Evolutionary conservation across 2,888 invertebrate genomes (phyloP), one percentile per base, ranked within the genome.

Genomic region (Magallana nippona): DNA sequence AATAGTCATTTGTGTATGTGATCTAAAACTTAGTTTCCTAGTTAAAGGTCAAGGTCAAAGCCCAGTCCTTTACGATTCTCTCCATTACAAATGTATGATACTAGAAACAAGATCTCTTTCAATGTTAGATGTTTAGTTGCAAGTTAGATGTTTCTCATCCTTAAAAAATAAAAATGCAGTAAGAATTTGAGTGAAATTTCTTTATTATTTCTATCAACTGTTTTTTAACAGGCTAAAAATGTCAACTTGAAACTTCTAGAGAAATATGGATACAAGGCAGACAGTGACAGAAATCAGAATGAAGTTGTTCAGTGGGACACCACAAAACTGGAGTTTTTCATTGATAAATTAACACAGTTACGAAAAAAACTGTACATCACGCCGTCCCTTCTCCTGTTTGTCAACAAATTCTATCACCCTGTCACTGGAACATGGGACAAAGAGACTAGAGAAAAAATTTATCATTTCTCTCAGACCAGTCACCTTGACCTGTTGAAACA

Each of bases 321-420:
- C 13, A 63, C 19, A 22, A 63, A 63, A 63, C 19, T 63, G 63
- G 63, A 27, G 63, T 63, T 63, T 27, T 63, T 63, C 63, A 63
- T 63, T 27, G 10, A 10, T 27, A 63, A 22, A 11, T 27, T 63
- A 8, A 27, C 19, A 22, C 22, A n/a, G 13, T 27, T 27, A 0
- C 27, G 22, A 10, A 63, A 13, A 63, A 63, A 19, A 27, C 19
- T 63, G 22, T 63, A 63, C 63, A 63, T 63, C 19, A 27, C 22
- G 10, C 63, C 63, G 2, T 63, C 63, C 10, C 63, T 63, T 11
- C 63, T 63, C 27, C 13, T 63, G 63, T 63, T 22, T 63, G 63
- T 63, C 22, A 63, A 63, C 27, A 27, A 19, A 22, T 63, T 27
- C 13, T 22, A 63, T 19, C 63, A 63, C 11, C 63, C 63, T 27